These are phyloP conservation scores for Sussaba pulchella DNA, from an alignment of 2,888 invertebrate genomes.

Conservation along the genomic window DNA sequence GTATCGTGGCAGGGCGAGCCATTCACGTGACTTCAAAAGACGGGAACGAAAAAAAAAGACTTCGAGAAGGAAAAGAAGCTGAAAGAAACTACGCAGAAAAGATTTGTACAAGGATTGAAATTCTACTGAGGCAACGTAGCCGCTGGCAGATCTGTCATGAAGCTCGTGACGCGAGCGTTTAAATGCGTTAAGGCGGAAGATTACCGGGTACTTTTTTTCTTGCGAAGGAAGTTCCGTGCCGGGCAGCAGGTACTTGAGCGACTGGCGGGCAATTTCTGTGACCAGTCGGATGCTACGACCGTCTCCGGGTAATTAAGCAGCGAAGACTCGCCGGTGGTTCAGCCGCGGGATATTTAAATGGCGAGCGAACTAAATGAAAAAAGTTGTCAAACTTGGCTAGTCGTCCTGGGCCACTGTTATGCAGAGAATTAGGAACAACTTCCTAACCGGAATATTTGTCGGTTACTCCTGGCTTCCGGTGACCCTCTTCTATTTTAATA, in stretches of 20 bases:
- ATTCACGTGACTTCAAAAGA: not conserved
- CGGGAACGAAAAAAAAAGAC: not conserved
- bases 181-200: constrained; percentile 24
- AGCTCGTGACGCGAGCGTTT: constrained; percentile 34
- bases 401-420: not conserved
- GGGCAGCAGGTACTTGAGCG: constrained; percentile 41
- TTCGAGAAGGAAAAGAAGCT: not conserved
- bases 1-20: not conserved
- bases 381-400: constrained; percentile 18
- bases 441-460: not conserved
- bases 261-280: constrained; percentile 56
- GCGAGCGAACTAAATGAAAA: constrained; percentile 35
- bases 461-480: not conserved
- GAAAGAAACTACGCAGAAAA: constrained; percentile 19
- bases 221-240: constrained; percentile 25
- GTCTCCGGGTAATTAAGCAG: constrained; percentile 62
- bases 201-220: constrained; percentile 25
- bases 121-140: constrained; percentile 11
- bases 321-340: constrained; percentile 44
- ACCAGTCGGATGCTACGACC: constrained; percentile 50
- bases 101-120: constrained; percentile 17
- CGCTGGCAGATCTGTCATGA: constrained; percentile 21
- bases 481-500: no score
- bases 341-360: constrained; percentile 49
- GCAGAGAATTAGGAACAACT: constrained; percentile 1